A percentile compares a stretch with the other conserved stretches of the same genome.
Evolutionary conservation across 2,888 invertebrate genomes (phyloP).

Genomic region (Electrophaes corylata): DNA sequence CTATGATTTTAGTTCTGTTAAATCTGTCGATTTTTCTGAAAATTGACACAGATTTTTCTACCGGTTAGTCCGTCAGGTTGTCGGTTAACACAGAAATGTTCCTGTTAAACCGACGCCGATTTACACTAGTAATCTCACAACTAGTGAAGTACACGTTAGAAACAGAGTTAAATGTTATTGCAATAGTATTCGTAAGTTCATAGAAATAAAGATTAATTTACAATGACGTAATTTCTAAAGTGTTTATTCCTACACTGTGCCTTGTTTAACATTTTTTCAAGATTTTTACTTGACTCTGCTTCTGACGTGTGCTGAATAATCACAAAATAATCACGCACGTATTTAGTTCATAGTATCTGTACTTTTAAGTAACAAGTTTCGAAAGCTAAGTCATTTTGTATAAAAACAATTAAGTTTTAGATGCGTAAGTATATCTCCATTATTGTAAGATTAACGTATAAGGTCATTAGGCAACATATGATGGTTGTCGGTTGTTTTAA

Average conservation of each 20-base stretch:
- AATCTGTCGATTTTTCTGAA: conserved; percentile 82
- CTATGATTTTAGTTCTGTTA: conserved; percentile 76
- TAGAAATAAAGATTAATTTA: not conserved
- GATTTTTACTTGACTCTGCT: not conserved
- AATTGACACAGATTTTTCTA: conserved; percentile 78
- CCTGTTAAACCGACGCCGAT: conserved; percentile 56
- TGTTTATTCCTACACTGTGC: conserved; percentile 1
- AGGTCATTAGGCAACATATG: conserved; percentile 76
- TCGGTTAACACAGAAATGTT: conserved; percentile 65
- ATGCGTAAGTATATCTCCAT: conserved; percentile 80
- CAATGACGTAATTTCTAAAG: not conserved
- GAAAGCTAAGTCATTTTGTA: conserved; percentile 85
- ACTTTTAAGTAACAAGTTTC: conserved; percentile 84
- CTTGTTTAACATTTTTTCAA: not conserved
- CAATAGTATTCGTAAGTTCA: not conserved
- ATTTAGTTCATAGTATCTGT: conserved; percentile 79
- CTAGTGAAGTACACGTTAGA: not conserved
- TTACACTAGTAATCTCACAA: conserved; percentile 44
- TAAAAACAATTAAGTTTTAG: conserved; percentile 81
- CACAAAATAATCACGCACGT: conserved; percentile 72
- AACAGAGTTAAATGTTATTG: not conserved
- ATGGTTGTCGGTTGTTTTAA: conserved; percentile 72
- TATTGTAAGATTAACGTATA: conserved; percentile 73
- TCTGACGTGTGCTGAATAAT: conserved; percentile 40
- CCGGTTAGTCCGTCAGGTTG: conserved; percentile 60